These are phyloP conservation scores for Baronia brevicornis DNA, from an alignment of 2,888 invertebrate species.

Conservation along the genomic window DNA sequence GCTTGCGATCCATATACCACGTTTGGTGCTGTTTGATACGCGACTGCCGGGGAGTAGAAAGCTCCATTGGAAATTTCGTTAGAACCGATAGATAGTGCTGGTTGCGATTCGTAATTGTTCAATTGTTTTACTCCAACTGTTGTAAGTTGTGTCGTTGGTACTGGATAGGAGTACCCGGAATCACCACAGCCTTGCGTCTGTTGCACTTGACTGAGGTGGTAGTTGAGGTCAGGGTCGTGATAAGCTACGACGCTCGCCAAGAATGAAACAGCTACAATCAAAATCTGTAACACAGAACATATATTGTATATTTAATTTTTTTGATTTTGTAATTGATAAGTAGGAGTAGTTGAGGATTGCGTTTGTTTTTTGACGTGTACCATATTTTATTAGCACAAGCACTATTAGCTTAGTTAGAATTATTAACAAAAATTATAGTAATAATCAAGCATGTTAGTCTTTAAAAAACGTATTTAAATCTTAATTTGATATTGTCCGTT, in stretches of 20 bases:
- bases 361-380: no score
- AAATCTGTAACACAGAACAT: constrained; percentile 43
- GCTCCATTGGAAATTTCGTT: constrained; percentile 18
- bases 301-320: not conserved
- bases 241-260: constrained; percentile 47
- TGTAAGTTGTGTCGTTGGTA: constrained; percentile 71
- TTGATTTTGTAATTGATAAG: no score
- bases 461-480: constrained; percentile 4
- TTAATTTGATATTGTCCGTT: no score
- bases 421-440: no score
- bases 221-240: constrained; percentile 67
- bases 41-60: constrained; percentile 26
- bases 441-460: no score
- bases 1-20: constrained; percentile 11
- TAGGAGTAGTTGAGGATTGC: not conserved
- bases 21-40: constrained; percentile 39
- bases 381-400: no score
- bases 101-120: no score
- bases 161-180: constrained; percentile 72
- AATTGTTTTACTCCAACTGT: constrained; percentile 44
- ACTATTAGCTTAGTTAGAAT: no score
- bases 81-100: constrained; percentile 26
- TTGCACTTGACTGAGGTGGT: constrained; percentile 60
- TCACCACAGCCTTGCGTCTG: constrained; percentile 43
- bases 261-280: constrained; percentile 34